Base-by-base conservation (phyloP, 2,797 vertebrate species). In the Eospalax fontanierii region DNA sequence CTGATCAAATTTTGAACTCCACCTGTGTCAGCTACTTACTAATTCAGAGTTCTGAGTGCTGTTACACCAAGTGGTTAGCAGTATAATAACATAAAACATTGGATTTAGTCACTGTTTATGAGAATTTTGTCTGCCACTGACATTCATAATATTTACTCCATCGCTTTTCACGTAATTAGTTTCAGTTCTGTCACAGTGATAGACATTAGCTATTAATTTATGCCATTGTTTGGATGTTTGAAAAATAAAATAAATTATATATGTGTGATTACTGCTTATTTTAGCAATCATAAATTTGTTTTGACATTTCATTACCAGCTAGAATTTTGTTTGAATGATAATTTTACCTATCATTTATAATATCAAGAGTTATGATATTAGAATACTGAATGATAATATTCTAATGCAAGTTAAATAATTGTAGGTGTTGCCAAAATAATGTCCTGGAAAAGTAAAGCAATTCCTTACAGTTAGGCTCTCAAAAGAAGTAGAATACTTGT, bases 121-220 rank as follows among this genome's bases (percentile, higher is more conserved):
- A 88, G 63, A 94, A 94, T 90, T 93, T 84, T 91, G 12, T 85
- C 40, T 90, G 71, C 43, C 21, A 82, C 28, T 90, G 43, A 70
- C 24, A 87, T 79, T 91, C 59, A 75, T 85, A 85, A 88, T 94
- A 91, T 95, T 97, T 94, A 57, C 50, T 89, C 81, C 54, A 78
- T 50, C 18, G n/a, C 66, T 89, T 93, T 94, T 82, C 50, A 95
- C 28, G 33, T 95, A 96, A 97, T 96, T 93, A 91, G 40, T 82
- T 90, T 96, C 70, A 85, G 35, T 82, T 97, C 50, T 96, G 81
- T 97, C 90, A 61, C 15, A 85, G 57, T 78, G 81, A 95, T 85
- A 1, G 1, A 82, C 63, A 93, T 74, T 95, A 90, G n/a, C 81
- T 93, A 78, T 87, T 95, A 95, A 93, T 85, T 91, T 93, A 94